Conservation (phyloP, 1,140 invertebrate species). For the Steinernema khuongi region DNA sequence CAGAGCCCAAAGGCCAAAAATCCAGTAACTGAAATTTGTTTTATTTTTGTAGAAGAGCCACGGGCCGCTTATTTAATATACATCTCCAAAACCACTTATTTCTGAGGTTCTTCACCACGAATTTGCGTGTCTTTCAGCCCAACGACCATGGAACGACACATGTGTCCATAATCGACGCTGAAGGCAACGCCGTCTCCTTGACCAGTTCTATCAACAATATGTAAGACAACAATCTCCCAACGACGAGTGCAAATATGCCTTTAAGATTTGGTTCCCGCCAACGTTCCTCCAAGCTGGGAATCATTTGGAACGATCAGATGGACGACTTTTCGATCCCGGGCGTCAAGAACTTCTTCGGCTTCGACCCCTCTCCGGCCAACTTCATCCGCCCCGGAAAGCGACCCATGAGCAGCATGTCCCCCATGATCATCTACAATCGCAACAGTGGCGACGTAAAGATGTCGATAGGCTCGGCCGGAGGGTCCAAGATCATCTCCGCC, state of each 20-base stretch:
- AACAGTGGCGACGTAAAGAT: constrained; percentile 60
- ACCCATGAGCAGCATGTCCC: constrained; percentile 84
- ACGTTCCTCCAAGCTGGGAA: constrained; percentile 73
- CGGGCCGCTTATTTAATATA: not conserved
- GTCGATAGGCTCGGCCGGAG: constrained; percentile 80
- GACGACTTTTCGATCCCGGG: constrained; percentile 83
- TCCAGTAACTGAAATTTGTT: too few relatives aligned
- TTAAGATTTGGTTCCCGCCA: constrained; percentile 73
- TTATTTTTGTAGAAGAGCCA: not conserved
- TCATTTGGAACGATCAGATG: constrained; percentile 87
- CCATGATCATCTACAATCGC: constrained; percentile 72
- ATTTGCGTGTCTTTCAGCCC: constrained; percentile 9
- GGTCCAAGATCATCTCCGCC: constrained; percentile 78
- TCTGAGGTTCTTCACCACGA: constrained; percentile 13
- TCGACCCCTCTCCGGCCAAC: constrained; percentile 72
- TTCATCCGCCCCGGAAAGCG: constrained; percentile 72
- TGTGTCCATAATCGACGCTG: constrained; percentile 73
- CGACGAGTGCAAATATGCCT: constrained; percentile 21
- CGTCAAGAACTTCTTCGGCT: constrained; percentile 70
- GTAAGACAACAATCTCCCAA: constrained; percentile 57
- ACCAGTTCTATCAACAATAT: constrained; percentile 84
- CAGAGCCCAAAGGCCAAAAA: too few relatives aligned
- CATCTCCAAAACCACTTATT: not conserved
- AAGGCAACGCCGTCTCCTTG: constrained; percentile 83
- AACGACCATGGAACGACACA: constrained; percentile 73